Evolutionary conservation across 2,888 invertebrate species (phyloP), one percentile per base, ranked within the genome.

Genomic region (Phalangium opilio): DNA sequence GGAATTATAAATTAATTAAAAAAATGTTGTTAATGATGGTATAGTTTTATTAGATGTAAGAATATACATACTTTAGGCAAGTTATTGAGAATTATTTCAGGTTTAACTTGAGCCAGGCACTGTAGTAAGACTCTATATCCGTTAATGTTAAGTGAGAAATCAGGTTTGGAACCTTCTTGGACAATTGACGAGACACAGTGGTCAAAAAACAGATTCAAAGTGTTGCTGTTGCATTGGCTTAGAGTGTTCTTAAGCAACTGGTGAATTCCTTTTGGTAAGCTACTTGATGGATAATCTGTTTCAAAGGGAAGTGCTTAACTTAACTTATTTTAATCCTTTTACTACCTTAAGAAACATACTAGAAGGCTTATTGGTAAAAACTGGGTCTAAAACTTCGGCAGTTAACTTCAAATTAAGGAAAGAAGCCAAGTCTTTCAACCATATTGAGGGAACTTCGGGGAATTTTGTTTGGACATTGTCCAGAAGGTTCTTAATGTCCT

Each of bases 391-490:
- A 21, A 52, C 45, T 36, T 63, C 60, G 2, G 56, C 53, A 44
- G 63, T 62, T 27, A 67, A 48, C 45, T 62, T 60, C 8, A 62
- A 50, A 55, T 64, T 67, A 20, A 67, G 53, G 45, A 56, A 59
- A 8, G 64, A 63, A 7, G 64, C 63, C 44, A 67, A 54, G 47
- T 67, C 67, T 52, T 66, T 66, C 20, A 67, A 56, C 66, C 66
- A 67, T 5, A 66, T 59, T 14, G 63, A 60, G 14, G 63, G 62
- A 45, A 62, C 62, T 15, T 61, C 62, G 10, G 66, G 65, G 51
- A 64, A 65, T 41, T 60, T 59, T 3, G 56, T 55, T 49, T 63
- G 60, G 11, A 61, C 59, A 50, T 60, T 60, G 4, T 56, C 55
- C 38, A 66, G 45, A 5, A 64, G 56, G 17, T 57, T 58, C 49